Percentiles rank a stretch among this genome's conserved stretches.
Conservation (phyloP, 53 echinoderm and acorn worm species). For the Luidia sarsii region DNA sequence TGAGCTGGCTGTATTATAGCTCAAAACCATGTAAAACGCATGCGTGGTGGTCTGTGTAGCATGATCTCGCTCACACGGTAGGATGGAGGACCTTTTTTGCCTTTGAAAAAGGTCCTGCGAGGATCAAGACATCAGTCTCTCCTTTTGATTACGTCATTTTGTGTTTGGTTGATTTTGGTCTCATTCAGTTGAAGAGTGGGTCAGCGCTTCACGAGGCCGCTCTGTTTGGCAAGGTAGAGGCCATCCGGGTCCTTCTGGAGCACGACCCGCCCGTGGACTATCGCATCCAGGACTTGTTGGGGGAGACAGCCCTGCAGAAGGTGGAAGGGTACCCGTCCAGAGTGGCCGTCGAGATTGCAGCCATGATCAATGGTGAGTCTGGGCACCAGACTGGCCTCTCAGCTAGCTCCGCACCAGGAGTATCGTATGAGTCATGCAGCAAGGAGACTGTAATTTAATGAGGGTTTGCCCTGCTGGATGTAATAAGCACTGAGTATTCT, state of each 20-base stretch:
- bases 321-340: conserved; percentile 84
- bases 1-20: no score
- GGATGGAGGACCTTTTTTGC: no score
- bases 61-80: no score
- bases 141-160: background rate
- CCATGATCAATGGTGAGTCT: conserved; percentile 67
- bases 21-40: no score
- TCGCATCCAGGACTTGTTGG: conserved; percentile 61
- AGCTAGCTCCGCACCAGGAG: no score
- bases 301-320: conserved; percentile 87
- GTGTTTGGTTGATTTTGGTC: no score
- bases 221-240: conserved; percentile 90
- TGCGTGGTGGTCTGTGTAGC: no score
- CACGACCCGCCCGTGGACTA: conserved; percentile 66
- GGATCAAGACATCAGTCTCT: background rate
- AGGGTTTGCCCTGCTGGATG: no score
- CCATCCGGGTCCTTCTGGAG: conserved; percentile 76
- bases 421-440: no score
- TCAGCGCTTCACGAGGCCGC: conserved; percentile 96
- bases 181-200: conserved; percentile 73
- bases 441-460: no score
- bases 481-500: no score
- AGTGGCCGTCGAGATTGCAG: conserved; percentile 72
- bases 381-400: background rate
- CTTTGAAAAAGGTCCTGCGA: no score